phyloP scores from a whole-genome alignment of 2,113 vertebrate genomes.

The Myanophis thanlyinensis region DNA sequence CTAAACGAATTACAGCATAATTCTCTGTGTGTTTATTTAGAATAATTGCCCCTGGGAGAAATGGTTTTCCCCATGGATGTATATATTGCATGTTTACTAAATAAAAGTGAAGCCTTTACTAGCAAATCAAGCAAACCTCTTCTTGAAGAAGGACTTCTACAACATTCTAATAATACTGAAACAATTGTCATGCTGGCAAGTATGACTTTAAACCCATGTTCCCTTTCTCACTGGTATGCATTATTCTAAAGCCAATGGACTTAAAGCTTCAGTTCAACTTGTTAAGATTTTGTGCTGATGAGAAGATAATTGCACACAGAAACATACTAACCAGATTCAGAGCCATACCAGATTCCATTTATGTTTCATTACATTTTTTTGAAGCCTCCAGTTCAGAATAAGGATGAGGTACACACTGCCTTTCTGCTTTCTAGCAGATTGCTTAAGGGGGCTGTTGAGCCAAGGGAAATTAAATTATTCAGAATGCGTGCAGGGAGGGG shows the following conservation, averaged over 20 bases:
- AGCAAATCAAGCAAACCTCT: not conserved
- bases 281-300: slow-evolving; percentile 12
- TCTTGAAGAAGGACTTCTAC: not conserved
- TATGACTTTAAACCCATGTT: not conserved
- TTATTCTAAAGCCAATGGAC: not conserved
- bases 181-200: not conserved
- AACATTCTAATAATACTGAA: not conserved
- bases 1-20: not conserved
- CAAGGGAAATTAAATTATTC: slow-evolving; percentile 31
- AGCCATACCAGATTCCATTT: not conserved
- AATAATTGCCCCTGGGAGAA: not conserved
- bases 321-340: not conserved
- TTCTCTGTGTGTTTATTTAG: not conserved
- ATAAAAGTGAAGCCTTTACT: not conserved
- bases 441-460: slow-evolving; percentile 31
- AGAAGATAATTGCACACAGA: slow-evolving; percentile 11
- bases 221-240: not conserved
- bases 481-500: not conserved
- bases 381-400: slow-evolving; percentile 21
- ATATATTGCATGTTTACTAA: not conserved
- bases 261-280: slow-evolving; percentile 8
- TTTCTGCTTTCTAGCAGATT: slow-evolving; percentile 14
- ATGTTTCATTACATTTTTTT: slow-evolving; percentile 33
- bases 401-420: not conserved
- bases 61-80: not conserved